phyloP scores from a whole-genome alignment of 2,888 invertebrate genomes.

The Lamproptera curius region DNA sequence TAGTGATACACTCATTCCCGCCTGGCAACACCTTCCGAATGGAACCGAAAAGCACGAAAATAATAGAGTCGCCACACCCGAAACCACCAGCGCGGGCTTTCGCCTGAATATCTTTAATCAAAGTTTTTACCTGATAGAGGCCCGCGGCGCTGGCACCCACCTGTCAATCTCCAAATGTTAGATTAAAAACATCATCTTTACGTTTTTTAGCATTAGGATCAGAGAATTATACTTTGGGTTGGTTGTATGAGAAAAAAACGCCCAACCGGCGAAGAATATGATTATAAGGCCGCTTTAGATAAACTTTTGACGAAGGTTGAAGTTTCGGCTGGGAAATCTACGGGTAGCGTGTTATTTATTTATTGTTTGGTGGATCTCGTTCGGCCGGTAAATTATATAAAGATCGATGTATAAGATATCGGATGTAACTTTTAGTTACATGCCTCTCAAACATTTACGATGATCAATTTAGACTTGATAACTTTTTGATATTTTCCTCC shows the following conservation, averaged over 20 bases:
- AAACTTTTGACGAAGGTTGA: slow-evolving; percentile 75
- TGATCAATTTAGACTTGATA: no score
- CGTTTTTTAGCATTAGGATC: slow-evolving; percentile 72
- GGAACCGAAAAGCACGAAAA: slow-evolving; percentile 32
- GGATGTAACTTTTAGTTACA: background rate
- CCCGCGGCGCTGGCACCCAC: slow-evolving; percentile 53
- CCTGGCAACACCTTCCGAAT: background rate
- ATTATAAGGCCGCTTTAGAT: slow-evolving; percentile 71
- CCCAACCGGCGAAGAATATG: slow-evolving; percentile 47
- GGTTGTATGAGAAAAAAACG: slow-evolving; percentile 35
- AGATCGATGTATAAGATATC: background rate
- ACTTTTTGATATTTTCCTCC: background rate
- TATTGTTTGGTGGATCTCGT: slow-evolving; percentile 19
- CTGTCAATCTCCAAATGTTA: slow-evolving; percentile 76
- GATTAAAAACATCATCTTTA: slow-evolving; percentile 73
- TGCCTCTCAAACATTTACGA: no score
- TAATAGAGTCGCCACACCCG: slow-evolving; percentile 34
- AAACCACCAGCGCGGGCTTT: slow-evolving; percentile 50
- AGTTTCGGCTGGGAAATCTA: slow-evolving; percentile 38
- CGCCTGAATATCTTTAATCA: slow-evolving; percentile 77
- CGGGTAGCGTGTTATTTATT: slow-evolving; percentile 37
- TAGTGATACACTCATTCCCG: no score
- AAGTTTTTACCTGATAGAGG: slow-evolving; percentile 69
- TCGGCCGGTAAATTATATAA: slow-evolving; percentile 8
- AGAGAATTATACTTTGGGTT: slow-evolving; percentile 57